These are phyloP conservation scores for Apis laboriosa DNA, from an alignment of 1,140 invertebrate species.

Conservation along the genomic window DNA sequence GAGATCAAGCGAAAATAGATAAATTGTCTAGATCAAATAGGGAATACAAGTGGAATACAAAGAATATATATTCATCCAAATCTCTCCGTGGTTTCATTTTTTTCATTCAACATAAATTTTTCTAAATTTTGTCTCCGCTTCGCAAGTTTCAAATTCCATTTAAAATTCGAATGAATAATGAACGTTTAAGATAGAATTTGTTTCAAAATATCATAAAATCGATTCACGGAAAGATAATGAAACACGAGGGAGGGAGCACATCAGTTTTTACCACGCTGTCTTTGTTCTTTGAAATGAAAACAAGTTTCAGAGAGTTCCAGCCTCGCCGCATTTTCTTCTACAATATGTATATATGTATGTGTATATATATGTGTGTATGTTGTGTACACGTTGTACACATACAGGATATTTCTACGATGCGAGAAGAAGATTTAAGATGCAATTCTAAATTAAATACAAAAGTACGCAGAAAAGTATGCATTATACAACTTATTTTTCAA, in stretches of 20 bases:
- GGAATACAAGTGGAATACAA: conserved; percentile 1
- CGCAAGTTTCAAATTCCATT: neutral
- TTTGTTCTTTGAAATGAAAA: conserved; percentile 2
- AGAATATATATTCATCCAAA: neutral
- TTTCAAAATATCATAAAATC: neutral
- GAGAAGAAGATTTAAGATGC: too few relatives aligned
- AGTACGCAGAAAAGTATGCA: too few relatives aligned
- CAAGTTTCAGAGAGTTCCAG: conserved; percentile 42
- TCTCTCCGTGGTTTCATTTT: neutral
- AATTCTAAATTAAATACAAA: too few relatives aligned
- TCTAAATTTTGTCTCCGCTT: neutral
- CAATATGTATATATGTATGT: neutral
- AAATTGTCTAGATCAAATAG: neutral
- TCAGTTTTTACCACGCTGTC: conserved; percentile 30
- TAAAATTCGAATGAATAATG: too few relatives aligned
- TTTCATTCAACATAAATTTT: neutral
- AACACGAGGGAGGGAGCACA: too few relatives aligned
- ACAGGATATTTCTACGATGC: too few relatives aligned
- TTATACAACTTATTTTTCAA: too few relatives aligned
- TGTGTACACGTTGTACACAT: neutral
- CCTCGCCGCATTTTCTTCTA: conserved; percentile 38
- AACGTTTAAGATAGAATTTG: too few relatives aligned
- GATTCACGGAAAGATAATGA: neutral
- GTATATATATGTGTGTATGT: neutral
- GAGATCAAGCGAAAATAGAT: conserved; percentile 20